Evolutionary conservation across 2,888 invertebrate species (phyloP).

Genomic region (Cheilosia pagana): DNA sequence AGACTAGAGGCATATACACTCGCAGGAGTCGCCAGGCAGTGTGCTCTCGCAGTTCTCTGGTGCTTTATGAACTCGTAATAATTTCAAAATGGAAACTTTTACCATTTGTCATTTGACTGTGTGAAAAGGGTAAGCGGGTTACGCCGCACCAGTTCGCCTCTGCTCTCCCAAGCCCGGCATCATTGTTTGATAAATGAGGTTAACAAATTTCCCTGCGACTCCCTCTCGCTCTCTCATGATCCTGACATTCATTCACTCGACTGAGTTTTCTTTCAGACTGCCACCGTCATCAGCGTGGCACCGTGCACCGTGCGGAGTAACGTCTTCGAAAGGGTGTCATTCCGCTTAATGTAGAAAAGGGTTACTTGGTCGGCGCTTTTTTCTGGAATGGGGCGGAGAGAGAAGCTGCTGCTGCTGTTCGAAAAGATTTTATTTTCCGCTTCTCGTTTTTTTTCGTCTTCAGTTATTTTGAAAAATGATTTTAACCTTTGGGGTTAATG

Average conservation of each 20-base stretch:
- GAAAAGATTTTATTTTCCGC: slow-evolving; percentile 15
- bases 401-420: slow-evolving; percentile 61
- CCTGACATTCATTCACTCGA: slow-evolving; percentile 64
- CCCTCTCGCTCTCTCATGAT: not conserved
- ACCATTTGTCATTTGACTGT: slow-evolving; percentile 70
- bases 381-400: too few relatives aligned
- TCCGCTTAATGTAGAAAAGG: slow-evolving; percentile 50
- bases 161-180: slow-evolving; percentile 14
- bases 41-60: not conserved
- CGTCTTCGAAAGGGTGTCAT: slow-evolving; percentile 14
- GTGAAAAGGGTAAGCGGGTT: slow-evolving; percentile 53
- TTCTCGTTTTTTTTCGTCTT: slow-evolving; percentile 16
- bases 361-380: slow-evolving; percentile 56
- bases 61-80: slow-evolving; percentile 74
- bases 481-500: slow-evolving; percentile 72
- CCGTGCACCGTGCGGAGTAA: slow-evolving; percentile 5
- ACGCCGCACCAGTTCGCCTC: slow-evolving; percentile 29
- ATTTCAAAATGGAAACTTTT: slow-evolving; percentile 72
- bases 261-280: slow-evolving; percentile 55
- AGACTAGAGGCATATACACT: not conserved
- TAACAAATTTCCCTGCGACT: slow-evolving; percentile 65
- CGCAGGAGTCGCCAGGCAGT: not conserved
- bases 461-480: slow-evolving; percentile 55
- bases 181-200: slow-evolving; percentile 74
- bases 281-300: not conserved